Base-by-base conservation (phyloP, 2,888 invertebrate genomes). In the Orthosia gracilis region DNA sequence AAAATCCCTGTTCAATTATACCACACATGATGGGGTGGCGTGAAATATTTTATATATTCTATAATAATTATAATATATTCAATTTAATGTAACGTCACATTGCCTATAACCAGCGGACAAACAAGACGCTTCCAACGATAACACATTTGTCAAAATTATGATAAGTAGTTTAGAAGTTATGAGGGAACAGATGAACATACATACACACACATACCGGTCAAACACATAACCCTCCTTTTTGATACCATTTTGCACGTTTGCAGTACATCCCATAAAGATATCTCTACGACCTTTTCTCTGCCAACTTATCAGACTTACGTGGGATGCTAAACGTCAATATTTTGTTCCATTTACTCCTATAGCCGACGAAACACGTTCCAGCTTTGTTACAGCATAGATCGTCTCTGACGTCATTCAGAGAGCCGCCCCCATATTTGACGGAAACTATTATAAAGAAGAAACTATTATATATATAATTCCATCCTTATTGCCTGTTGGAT, bases 331-430 rank as follows among this genome's bases (percentile, higher is more conserved):
- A 26, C 18, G n/a, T 21, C 55, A 76, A 62, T 52, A 66, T 17
- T 76, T 65, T 61, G 76, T 64, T 76, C 66, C 55, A 65, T 82
- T 76, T 76, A 82, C 45, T 76, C 47, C 40, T 21, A 66, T 59
- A 75, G 13, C 31, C n/a, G 23, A 47, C 82, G 40, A 62, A 57
- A 66, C 61, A 57, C 17, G 55, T 47, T 17, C 18, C 66, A 76
- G 55, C 50, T 62, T 64, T 76, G 67, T n/a, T 63, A 67, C 26
- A 45, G 18, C 21, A 76, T 21, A 58, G 47, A 47, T 65, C 21
- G 11, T 82, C 58, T 23, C 31, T 52, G 78, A 63, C 40, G 62
- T 67, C 58, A 64, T 66, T 21, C 17, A 63, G 61, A 77, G 49
- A 49, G 17, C 40, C 65, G 55, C 61, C 68, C 23, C 47, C 62